Base-by-base conservation (phyloP, 2,888 invertebrate genomes). In the Choristoneura rosaceana region DNA sequence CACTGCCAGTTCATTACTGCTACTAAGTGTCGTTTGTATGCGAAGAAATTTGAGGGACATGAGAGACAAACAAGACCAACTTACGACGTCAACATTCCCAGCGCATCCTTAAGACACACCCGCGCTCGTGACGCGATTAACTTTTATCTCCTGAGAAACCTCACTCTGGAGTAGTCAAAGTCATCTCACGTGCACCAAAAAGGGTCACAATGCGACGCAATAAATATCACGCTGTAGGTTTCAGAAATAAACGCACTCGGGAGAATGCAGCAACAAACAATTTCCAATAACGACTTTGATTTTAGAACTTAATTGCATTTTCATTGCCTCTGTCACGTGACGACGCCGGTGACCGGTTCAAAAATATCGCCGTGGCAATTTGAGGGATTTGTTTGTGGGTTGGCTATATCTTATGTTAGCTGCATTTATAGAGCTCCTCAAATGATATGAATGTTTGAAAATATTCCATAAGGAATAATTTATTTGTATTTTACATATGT, bases 131-230 rank as follows among this genome's bases (percentile, higher is more conserved):
- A 25, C 45, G 45, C 17, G 14, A 17, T 2, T 7, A 14, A 62
- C 8, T 45, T 25, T 14, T 14, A 33, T 60, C n/a, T 62, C 45
- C 45, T 12, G 25, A 55, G 17, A 17, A 52, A 15, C 55, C 25
- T 17, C 55, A 47, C 25, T 25, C 25, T 8, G 2, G 50, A 10
- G 25, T 25, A 9, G 10, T 38, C 38, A 3, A 43, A 17, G 4
- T 25, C 8, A 25, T 8, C 34, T 64, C 50, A 64, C 33, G 41
- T 71, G 71, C 41, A 67, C 47, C 67, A 70, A 69, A 74, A 76
- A 74, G 77, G 64, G 75, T 74, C 75, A 74, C 76, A 69, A 66
- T 76, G 77, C 78, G 62, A 41, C 67, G 71, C 55, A 63, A 71
- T 71, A 71, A 68, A 58, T 47, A 63, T 52, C 52, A 61, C 9